Evolutionary conservation across 2,888 invertebrate species (phyloP).

Genomic region (Horisme vitalbata): DNA sequence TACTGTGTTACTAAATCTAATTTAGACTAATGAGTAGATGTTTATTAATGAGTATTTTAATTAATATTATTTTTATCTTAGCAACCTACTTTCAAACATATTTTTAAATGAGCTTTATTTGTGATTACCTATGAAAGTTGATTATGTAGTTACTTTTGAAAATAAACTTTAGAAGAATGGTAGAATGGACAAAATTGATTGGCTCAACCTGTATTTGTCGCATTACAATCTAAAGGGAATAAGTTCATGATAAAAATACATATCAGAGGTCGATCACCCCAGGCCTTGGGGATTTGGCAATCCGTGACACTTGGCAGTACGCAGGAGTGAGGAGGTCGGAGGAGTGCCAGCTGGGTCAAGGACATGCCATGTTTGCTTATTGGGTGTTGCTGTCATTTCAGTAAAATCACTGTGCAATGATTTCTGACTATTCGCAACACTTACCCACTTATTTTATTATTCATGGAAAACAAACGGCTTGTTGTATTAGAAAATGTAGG

Average conservation of each 20-base stretch:
- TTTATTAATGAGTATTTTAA: conserved; percentile 3
- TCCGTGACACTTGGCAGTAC: conserved; percentile 15
- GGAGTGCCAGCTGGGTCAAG: conserved; percentile 31
- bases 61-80: neutral
- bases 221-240: neutral
- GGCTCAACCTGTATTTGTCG: conserved; percentile 1
- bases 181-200: neutral
- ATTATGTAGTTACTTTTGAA: neutral
- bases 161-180: neutral
- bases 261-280: conserved; percentile 15
- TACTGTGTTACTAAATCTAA: conserved; percentile 10
- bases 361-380: conserved; percentile 16
- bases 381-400: neutral
- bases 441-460: too few relatives aligned
- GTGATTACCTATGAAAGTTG: too few relatives aligned
- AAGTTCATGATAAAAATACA: neutral
- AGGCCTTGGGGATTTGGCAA: conserved; percentile 23
- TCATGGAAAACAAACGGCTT: too few relatives aligned
- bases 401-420: too few relatives aligned
- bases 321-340: conserved; percentile 17
- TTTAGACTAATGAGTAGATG: too few relatives aligned
- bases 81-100: too few relatives aligned
- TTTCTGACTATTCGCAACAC: too few relatives aligned
- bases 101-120: too few relatives aligned
- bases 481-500: too few relatives aligned